Percentiles rank a stretch among this genome's conserved stretches.
Conservation (phyloP, 2,797 vertebrate species). For the Gorsachius magnificus region DNA sequence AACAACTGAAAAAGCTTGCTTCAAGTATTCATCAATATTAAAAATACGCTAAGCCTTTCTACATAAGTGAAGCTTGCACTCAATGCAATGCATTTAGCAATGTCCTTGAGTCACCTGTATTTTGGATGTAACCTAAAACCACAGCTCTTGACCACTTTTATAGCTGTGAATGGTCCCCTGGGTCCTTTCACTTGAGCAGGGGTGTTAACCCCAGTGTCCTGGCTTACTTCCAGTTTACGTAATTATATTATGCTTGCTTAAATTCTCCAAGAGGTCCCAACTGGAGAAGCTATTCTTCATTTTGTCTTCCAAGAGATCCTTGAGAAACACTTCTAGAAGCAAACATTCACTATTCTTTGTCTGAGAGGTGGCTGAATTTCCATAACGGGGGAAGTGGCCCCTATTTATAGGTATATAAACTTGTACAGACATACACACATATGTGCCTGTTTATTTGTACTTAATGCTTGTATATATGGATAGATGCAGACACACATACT, state of each 20-base stretch:
- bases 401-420: neutral
- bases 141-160: constrained; percentile 32
- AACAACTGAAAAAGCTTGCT: neutral
- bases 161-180: constrained; percentile 23
- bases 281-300: constrained; percentile 10
- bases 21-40: neutral
- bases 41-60: neutral
- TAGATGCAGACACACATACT: neutral
- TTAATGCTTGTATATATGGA: neutral
- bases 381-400: neutral
- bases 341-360: neutral
- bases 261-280: constrained; percentile 27
- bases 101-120: constrained; percentile 41
- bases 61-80: neutral
- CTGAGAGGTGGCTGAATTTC: neutral
- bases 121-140: constrained; percentile 50
- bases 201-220: constrained; percentile 42
- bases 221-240: neutral
- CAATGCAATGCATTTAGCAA: neutral
- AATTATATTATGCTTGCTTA: constrained; percentile 16
- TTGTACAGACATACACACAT: neutral
- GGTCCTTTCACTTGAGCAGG: constrained; percentile 24
- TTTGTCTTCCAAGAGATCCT: constrained; percentile 14
- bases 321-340: neutral
- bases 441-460: neutral